A percentile compares a stretch with the other conserved stretches of the same genome.
Conservation (phyloP, 1,140 invertebrate species). For the Diachasmimorpha longicaudata region DNA sequence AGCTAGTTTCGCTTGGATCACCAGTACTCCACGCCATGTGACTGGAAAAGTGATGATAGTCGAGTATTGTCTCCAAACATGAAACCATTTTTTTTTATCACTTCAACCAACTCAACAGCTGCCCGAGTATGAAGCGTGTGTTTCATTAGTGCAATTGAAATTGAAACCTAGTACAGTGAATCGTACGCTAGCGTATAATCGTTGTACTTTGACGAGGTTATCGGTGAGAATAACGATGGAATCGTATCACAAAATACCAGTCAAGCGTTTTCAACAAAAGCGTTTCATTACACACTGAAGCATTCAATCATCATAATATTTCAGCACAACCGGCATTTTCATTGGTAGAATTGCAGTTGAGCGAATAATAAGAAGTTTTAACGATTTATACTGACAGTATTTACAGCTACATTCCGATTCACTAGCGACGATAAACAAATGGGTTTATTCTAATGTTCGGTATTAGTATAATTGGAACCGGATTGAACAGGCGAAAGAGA, state of each 20-base stretch:
- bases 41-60: slow-evolving; percentile 7
- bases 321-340: background rate
- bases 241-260: background rate
- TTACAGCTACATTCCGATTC: background rate
- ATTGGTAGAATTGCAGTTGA: background rate
- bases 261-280: background rate
- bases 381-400: background rate
- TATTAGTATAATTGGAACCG: background rate
- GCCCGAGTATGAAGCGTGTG: background rate
- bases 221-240: background rate
- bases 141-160: background rate
- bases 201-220: background rate
- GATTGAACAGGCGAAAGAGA: background rate
- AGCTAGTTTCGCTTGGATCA: background rate
- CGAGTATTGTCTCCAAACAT: background rate
- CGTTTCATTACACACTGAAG: background rate
- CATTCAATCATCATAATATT: background rate
- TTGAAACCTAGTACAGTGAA: background rate
- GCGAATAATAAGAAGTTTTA: background rate
- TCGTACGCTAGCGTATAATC: background rate
- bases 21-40: background rate
- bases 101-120: background rate
- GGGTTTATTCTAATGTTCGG: background rate
- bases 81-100: background rate
- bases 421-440: background rate